Conservation (phyloP, 1,140 invertebrate species). For the Eulimnadia texana region DNA sequence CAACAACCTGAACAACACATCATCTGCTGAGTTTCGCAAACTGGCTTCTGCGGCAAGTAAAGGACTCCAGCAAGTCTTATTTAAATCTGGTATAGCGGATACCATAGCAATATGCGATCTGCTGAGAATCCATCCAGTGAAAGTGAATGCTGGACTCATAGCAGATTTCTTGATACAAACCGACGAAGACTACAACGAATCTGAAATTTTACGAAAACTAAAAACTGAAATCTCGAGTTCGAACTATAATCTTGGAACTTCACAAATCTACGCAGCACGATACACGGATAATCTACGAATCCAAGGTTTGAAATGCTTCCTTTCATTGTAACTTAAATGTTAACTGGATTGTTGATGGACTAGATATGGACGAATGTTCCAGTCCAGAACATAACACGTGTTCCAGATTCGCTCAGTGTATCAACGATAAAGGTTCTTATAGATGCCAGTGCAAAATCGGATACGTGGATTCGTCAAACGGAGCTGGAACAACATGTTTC, state of each 20-base stretch:
- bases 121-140: slow-evolving; percentile 11
- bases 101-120: background rate
- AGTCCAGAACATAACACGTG: slow-evolving; percentile 61
- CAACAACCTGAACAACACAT: slow-evolving; percentile 24
- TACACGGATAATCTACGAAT: slow-evolving; percentile 20
- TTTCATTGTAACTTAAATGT: too few species aligned
- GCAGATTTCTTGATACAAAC: slow-evolving; percentile 48
- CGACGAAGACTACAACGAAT: slow-evolving; percentile 21
- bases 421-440: slow-evolving; percentile 70
- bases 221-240: slow-evolving; percentile 18
- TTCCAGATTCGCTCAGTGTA: slow-evolving; percentile 61
- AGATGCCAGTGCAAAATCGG: slow-evolving; percentile 73
- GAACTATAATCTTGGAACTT: slow-evolving; percentile 21
- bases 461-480: slow-evolving; percentile 51
- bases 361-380: slow-evolving; percentile 71
- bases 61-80: slow-evolving; percentile 28
- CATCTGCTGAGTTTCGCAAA: slow-evolving; percentile 25
- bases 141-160: slow-evolving; percentile 30
- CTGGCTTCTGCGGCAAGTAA: slow-evolving; percentile 49
- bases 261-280: slow-evolving; percentile 19
- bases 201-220: slow-evolving; percentile 23
- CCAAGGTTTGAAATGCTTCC: slow-evolving; percentile 16
- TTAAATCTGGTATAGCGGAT: background rate
- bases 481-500: slow-evolving; percentile 3
- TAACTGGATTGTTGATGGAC: background rate